Evolutionary conservation across 2,113 vertebrate genomes (phyloP).

Genomic region (Zapus hudsonius): DNA sequence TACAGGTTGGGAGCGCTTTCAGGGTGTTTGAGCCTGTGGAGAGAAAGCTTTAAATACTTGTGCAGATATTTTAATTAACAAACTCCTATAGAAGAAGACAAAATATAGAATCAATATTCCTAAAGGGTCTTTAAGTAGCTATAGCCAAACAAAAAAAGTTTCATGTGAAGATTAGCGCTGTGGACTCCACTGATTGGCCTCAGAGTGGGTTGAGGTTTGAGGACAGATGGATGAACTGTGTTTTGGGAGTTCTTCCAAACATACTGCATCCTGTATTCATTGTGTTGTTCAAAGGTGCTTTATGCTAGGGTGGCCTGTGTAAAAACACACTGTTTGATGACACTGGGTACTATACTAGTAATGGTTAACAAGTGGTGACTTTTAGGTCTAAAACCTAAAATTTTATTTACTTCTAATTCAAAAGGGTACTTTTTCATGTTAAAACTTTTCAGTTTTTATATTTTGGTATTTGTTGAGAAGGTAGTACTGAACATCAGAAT

Average conservation of each 20-base stretch:
- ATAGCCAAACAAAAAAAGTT: background rate
- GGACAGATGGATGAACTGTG: background rate
- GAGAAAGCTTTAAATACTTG: background rate
- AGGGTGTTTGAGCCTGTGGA: background rate
- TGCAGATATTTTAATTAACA: too few species aligned
- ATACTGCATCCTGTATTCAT: background rate
- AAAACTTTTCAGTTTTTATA: conserved; percentile 62
- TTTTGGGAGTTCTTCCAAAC: conserved; percentile 19
- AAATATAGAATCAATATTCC: background rate
- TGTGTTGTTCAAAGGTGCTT: conserved; percentile 64
- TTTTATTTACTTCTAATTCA: conserved; percentile 71
- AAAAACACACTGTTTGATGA: conserved; percentile 52
- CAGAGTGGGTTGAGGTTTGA: conserved; percentile 44
- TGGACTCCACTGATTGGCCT: background rate
- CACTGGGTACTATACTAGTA: conserved; percentile 46
- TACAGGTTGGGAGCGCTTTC: background rate
- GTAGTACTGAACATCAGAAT: conserved; percentile 34
- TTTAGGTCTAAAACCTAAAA: conserved; percentile 57
- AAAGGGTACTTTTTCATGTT: conserved; percentile 32
- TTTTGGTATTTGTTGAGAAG: conserved; percentile 38
- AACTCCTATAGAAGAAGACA: background rate
- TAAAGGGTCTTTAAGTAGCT: background rate
- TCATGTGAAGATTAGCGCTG: background rate
- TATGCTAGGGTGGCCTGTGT: conserved; percentile 10
- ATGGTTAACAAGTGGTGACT: conserved; percentile 71